Conservation (phyloP, 1,140 invertebrate species). For the Sitodiplosis mosellana region DNA sequence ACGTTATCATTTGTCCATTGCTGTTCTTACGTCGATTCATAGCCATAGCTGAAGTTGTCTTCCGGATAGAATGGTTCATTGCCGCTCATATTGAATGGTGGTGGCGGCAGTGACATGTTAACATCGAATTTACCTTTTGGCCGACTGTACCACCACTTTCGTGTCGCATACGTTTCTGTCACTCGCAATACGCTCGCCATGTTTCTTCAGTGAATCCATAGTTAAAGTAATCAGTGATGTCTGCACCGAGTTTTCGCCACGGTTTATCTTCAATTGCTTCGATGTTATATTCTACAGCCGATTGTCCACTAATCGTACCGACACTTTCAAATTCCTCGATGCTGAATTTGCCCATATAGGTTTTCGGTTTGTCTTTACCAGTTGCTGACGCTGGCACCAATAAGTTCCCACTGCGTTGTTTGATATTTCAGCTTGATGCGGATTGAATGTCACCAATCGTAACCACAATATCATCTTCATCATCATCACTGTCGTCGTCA, state of each 20-base stretch:
- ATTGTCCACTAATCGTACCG: constrained; percentile 84
- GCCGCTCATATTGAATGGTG: constrained; percentile 28
- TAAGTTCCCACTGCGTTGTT: constrained; percentile 32
- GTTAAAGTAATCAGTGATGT: constrained; percentile 97
- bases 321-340: constrained; percentile 72
- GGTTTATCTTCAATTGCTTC: constrained; percentile 93
- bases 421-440: constrained; percentile 31
- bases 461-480: constrained; percentile 69
- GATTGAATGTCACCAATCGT: constrained; percentile 70
- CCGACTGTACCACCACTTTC: constrained; percentile 65
- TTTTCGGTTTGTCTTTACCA: constrained; percentile 34
- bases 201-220: constrained; percentile 97
- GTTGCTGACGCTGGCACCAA: constrained; percentile 26
- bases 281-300: constrained; percentile 81
- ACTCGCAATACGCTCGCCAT: constrained; percentile 93
- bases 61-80: constrained; percentile 38
- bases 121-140: constrained; percentile 40
- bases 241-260: constrained; percentile 95
- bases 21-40: constrained; percentile 51
- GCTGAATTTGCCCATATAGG: constrained; percentile 58
- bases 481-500: constrained; percentile 31
- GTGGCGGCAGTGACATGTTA: constrained; percentile 40
- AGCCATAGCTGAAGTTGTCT: constrained; percentile 48
- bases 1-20: constrained; percentile 40
- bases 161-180: constrained; percentile 74